A percentile compares a stretch with the other conserved stretches of the same genome.
phyloP scores from a whole-genome alignment of 2,113 vertebrate species.

The Sprattus sprattus region DNA sequence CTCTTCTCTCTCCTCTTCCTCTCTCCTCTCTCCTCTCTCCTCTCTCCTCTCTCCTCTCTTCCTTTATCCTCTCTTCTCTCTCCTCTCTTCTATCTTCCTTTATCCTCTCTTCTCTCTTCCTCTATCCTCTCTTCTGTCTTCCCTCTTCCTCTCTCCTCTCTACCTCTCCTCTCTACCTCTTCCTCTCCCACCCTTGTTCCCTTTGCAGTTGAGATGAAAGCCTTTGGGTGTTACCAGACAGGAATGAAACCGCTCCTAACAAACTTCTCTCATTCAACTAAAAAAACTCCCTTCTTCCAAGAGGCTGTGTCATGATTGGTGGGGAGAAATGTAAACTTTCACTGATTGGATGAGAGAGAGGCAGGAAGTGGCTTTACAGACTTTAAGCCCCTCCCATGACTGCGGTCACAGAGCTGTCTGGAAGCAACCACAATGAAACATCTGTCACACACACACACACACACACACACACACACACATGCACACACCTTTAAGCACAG shows the following conservation, averaged over 20 bases:
- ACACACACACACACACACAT: background rate
- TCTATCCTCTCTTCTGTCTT: constrained; percentile 36
- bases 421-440: background rate
- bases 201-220: background rate
- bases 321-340: background rate
- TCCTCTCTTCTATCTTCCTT: constrained; percentile 22
- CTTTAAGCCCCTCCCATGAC: background rate
- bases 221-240: background rate
- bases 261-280: background rate
- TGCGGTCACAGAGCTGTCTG: background rate
- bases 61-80: constrained; percentile 30
- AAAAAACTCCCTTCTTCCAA: background rate
- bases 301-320: background rate
- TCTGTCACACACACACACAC: background rate
- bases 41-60: constrained; percentile 12
- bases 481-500: background rate
- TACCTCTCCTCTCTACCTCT: constrained; percentile 14
- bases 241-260: background rate
- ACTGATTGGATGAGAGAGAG: background rate
- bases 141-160: background rate
- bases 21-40: constrained; percentile 34
- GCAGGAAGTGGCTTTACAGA: background rate
- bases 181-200: background rate
- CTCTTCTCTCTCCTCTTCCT: background rate
- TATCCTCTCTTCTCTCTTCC: background rate